Percentiles rank a stretch among this genome's conserved stretches.
These are phyloP conservation scores for Agonopterix subpropinquella DNA, from an alignment of 2,888 invertebrate species.

Conservation along the genomic window DNA sequence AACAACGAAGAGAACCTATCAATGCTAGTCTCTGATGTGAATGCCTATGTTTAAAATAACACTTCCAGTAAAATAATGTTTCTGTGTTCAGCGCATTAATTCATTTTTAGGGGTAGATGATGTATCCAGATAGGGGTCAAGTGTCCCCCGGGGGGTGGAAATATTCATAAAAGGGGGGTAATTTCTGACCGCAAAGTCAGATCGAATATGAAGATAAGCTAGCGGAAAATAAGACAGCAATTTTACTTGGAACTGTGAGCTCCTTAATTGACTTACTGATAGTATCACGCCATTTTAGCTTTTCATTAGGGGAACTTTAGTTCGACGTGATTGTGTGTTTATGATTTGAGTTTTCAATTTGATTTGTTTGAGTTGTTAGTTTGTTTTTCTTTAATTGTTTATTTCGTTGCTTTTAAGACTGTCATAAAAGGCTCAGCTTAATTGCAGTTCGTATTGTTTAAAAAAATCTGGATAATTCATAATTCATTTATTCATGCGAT, in stretches of 20 bases:
- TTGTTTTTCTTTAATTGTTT: constrained; percentile 1
- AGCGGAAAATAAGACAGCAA: constrained; percentile 70
- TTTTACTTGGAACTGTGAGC: constrained; percentile 63
- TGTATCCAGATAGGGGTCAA: constrained; percentile 72
- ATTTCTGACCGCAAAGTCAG: constrained; percentile 68
- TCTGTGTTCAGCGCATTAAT: constrained; percentile 57
- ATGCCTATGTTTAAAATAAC: too few relatives aligned
- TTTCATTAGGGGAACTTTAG: constrained; percentile 44
- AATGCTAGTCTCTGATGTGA: too few relatives aligned
- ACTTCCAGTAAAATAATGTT: constrained; percentile 30
- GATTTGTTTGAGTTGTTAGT: background rate
- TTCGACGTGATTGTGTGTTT: constrained; percentile 27
- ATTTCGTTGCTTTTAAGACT: constrained; percentile 15
- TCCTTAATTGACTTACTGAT: constrained; percentile 69
- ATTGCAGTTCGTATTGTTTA: too few relatives aligned
- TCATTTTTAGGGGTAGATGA: constrained; percentile 69
- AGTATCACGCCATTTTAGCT: constrained; percentile 58
- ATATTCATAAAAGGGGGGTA: constrained; percentile 70
- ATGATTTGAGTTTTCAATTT: background rate
- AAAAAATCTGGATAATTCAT: too few relatives aligned
- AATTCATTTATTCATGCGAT: too few relatives aligned
- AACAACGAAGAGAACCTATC: too few relatives aligned
- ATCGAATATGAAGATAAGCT: constrained; percentile 62
- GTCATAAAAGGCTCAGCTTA: too few relatives aligned
- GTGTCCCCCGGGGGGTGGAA: constrained; percentile 70